Evolutionary conservation across 2,888 invertebrate species (phyloP).

Genomic region (Harpalus rubripes): DNA sequence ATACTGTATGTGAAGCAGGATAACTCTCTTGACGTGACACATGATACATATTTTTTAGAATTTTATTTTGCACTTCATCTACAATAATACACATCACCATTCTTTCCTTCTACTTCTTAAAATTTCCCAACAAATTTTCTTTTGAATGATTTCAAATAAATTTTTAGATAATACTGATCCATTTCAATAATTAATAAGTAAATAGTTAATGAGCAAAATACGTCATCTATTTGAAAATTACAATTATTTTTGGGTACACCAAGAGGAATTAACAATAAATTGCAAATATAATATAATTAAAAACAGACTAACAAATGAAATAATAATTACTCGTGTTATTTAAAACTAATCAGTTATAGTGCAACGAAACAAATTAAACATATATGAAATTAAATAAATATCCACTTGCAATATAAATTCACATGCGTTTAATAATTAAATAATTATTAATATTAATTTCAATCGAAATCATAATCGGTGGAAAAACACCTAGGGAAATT

Average conservation of each 20-base stretch:
- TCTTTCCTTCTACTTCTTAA: too few species aligned
- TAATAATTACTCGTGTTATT: constrained; percentile 22
- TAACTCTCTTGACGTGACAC: too few species aligned
- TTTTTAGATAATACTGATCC: too few species aligned
- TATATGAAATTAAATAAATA: constrained; percentile 35
- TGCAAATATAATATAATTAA: constrained; percentile 44
- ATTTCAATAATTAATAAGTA: neutral
- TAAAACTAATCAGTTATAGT: constrained; percentile 42
- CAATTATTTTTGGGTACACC: neutral
- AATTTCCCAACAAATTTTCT: too few species aligned
- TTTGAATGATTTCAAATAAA: too few species aligned
- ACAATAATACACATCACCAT: too few species aligned
- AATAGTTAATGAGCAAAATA: neutral
- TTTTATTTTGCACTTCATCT: too few species aligned
- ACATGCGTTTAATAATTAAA: constrained; percentile 26
- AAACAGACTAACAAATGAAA: constrained; percentile 38
- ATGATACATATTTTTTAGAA: too few species aligned
- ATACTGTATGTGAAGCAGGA: too few species aligned
- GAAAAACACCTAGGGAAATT: neutral
- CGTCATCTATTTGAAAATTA: neutral
- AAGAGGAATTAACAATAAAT: neutral
- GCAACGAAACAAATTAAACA: constrained; percentile 21
- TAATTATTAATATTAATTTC: constrained; percentile 42
- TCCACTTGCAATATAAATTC: constrained; percentile 8
- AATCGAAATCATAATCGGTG: constrained; percentile 31